Conservation (phyloP, 2,113 vertebrate genomes). For the Marmota monax region DNA sequence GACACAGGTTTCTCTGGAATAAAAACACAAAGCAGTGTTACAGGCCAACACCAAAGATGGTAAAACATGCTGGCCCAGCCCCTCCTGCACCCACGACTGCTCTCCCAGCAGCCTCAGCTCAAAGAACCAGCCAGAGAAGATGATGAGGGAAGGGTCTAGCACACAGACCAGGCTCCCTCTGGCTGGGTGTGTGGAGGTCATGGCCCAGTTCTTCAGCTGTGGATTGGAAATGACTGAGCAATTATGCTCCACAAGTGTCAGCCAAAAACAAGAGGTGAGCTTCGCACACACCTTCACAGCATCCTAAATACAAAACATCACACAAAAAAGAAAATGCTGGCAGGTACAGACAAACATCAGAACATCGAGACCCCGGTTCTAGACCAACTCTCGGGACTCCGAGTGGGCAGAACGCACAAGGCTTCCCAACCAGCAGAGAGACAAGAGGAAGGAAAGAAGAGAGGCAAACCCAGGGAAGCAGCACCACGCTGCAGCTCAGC, state of each 20-base stretch:
- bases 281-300: rapidly evolving
- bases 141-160: too few relatives aligned
- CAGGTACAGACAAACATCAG: too few relatives aligned
- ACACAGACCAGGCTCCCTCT: too few relatives aligned
- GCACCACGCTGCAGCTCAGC: background rate
- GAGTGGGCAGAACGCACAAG: background rate
- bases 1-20: constrained; percentile 96
- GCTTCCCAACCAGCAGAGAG: background rate
- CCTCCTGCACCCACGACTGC: background rate
- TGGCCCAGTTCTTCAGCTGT: background rate
- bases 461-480: background rate
- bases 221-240: too few relatives aligned
- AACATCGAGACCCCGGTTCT: background rate
- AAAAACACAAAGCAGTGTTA: constrained; percentile 70
- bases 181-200: too few relatives aligned
- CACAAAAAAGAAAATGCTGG: background rate
- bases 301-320: background rate
- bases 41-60: constrained; percentile 61
- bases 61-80: rapidly evolving
- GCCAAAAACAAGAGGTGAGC: too few relatives aligned
- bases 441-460: background rate
- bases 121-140: too few relatives aligned
- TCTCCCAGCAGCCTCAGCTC: background rate
- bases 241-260: rapidly evolving
- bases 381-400: background rate